Evolutionary conservation across 1,140 invertebrate genomes (phyloP).

Genomic region (Bemisia tabaci): DNA sequence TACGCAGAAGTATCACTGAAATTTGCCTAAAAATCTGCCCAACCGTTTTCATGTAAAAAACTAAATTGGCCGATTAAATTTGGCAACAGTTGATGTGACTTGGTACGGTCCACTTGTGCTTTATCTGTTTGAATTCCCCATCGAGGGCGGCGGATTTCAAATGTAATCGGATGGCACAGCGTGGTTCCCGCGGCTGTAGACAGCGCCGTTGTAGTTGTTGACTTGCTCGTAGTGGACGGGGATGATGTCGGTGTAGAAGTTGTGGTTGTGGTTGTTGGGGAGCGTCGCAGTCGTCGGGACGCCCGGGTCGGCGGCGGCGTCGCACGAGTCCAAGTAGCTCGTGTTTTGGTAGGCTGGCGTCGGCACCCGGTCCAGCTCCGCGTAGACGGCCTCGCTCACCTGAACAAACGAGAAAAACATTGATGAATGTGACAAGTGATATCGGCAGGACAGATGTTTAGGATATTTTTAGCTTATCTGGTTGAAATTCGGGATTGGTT

Average conservation of each 20-base stretch:
- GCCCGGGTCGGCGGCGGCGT: neutral
- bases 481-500: too few species aligned
- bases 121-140: too few species aligned
- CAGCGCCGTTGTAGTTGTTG: neutral
- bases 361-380: conserved; percentile 7
- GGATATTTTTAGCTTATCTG: too few species aligned
- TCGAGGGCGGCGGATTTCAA: too few species aligned
- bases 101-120: too few species aligned
- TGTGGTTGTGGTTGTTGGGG: neutral
- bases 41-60: too few species aligned
- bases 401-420: neutral
- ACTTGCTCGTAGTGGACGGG: neutral
- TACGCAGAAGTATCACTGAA: too few species aligned
- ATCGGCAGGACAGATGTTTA: too few species aligned
- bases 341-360: conserved; percentile 9
- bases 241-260: neutral
- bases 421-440: too few species aligned
- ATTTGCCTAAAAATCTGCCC: too few species aligned
- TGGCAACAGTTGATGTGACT: too few species aligned
- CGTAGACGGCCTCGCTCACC: conserved; percentile 8
- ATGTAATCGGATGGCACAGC: neutral
- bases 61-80: too few species aligned
- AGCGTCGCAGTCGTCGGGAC: neutral
- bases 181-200: neutral
- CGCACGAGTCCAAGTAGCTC: conserved; percentile 2